Evolutionary conservation across 2,888 invertebrate genomes (phyloP).

Genomic region (Drosophila infuscata): DNA sequence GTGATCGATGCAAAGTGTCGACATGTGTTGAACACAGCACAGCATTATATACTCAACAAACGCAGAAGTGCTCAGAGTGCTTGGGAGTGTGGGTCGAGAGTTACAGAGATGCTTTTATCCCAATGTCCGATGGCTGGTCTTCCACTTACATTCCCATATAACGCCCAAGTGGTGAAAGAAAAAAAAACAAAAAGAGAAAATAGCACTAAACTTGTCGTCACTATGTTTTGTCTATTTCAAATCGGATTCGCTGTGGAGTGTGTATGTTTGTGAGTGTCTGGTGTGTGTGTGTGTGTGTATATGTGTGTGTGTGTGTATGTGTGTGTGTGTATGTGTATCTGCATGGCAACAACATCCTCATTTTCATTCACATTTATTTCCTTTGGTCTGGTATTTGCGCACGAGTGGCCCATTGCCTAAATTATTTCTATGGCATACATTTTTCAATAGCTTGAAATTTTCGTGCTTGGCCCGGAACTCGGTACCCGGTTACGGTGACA

Average conservation of each 20-base stretch:
- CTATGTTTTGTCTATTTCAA: conserved; percentile 24
- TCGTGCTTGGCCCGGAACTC: conserved; percentile 30
- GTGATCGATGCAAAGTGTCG: conserved; percentile 44
- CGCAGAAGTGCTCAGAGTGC: conserved; percentile 7
- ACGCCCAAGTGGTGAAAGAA: conserved; percentile 27
- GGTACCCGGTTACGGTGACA: conserved; percentile 17
- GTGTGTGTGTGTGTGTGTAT: conserved; percentile 2
- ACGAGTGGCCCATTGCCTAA: conserved; percentile 78
- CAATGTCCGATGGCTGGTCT: conserved; percentile 13
- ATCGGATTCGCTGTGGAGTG: conserved; percentile 22
- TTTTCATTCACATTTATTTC: conserved; percentile 25
- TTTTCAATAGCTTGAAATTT: conserved; percentile 67
- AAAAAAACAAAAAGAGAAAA: conserved; percentile 21
- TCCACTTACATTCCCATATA: conserved; percentile 27
- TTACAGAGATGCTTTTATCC: conserved; percentile 14
- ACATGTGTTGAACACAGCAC: conserved; percentile 54
- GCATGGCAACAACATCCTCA: conserved; percentile 17
- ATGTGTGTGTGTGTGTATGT: conserved; percentile 3
- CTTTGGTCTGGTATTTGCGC: conserved; percentile 66
- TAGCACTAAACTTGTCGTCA: conserved; percentile 66
- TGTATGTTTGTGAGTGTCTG: conserved; percentile 10
- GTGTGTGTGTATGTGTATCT: conserved; percentile 9
- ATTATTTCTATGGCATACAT: conserved; percentile 69
- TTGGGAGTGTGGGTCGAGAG: conserved; percentile 15
- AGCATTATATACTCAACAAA: conserved; percentile 29